Percentiles rank a stretch among this genome's conserved stretches.
Conservation (phyloP, 2,113 vertebrate genomes). For the Sclerurus mexicanus region DNA sequence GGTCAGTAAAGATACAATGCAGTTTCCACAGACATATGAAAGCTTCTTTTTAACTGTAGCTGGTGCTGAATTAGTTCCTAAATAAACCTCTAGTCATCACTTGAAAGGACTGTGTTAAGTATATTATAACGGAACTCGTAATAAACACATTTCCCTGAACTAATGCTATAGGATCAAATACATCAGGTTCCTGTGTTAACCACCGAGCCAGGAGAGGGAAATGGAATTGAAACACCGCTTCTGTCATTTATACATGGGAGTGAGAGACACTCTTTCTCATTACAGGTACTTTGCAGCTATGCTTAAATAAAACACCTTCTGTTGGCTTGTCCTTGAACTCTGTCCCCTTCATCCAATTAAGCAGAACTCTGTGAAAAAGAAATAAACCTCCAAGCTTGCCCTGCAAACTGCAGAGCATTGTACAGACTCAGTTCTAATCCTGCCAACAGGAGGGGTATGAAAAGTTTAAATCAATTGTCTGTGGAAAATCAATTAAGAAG, state of each 20-base stretch:
- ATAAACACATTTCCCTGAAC: conserved; percentile 45
- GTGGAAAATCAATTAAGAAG: conserved; percentile 60
- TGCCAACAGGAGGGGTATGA: conserved; percentile 38
- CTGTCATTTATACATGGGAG: background rate
- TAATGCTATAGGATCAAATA: background rate
- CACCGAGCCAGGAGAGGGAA: background rate
- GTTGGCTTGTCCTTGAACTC: conserved; percentile 67
- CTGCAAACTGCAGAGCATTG: background rate
- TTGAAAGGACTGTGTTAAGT: background rate
- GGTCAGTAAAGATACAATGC: background rate
- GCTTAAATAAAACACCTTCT: conserved; percentile 63
- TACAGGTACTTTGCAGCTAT: conserved; percentile 1
- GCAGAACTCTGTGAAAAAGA: conserved; percentile 45
- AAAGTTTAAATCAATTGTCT: conserved; percentile 61
- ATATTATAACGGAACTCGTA: background rate
- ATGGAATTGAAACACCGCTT: background rate
- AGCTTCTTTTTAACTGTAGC: background rate
- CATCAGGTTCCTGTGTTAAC: background rate
- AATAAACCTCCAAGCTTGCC: background rate
- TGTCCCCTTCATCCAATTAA: conserved; percentile 60
- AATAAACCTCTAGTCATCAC: conserved; percentile 10
- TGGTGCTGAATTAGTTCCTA: conserved; percentile 11
- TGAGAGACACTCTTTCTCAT: conserved; percentile 1
- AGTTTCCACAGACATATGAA: background rate
- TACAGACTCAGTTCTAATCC: conserved; percentile 53